Evolutionary conservation across 2,113 vertebrate genomes (phyloP).

Genomic region (Indicator indicator): DNA sequence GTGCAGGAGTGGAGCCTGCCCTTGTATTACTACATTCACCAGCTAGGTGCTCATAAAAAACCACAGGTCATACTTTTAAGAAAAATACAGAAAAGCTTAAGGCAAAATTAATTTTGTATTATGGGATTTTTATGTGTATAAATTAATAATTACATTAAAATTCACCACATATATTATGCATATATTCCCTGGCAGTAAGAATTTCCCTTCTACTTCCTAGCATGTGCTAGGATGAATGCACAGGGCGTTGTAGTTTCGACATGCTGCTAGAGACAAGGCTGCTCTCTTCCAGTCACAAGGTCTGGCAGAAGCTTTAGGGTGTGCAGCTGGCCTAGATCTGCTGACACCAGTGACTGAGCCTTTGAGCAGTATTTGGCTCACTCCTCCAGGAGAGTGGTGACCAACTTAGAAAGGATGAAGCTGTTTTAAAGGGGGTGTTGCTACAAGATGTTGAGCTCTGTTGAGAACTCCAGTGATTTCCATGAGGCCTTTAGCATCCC

Average conservation of each 20-base stretch:
- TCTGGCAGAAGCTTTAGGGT: neutral
- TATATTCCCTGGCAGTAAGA: neutral
- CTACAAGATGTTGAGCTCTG: neutral
- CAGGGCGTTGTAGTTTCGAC: accelerated
- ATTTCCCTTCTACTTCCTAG: neutral
- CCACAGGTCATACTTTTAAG: neutral
- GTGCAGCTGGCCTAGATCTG: neutral
- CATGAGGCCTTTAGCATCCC: neutral
- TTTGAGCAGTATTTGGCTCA: neutral
- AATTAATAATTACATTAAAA: conserved; percentile 55
- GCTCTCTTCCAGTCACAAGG: neutral
- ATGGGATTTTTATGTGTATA: conserved; percentile 15
- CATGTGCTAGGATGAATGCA: neutral
- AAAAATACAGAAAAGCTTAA: conserved; percentile 44
- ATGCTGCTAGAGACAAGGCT: neutral
- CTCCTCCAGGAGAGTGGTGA: neutral
- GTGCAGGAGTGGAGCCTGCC: neutral
- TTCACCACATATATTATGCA: conserved; percentile 23
- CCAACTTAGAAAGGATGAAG: neutral
- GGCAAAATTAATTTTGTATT: conserved; percentile 52
- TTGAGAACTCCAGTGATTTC: neutral
- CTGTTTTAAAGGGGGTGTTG: neutral
- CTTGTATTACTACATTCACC: neutral
- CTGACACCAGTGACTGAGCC: neutral
- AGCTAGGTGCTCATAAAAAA: conserved; percentile 16